phyloP scores from a whole-genome alignment of 2,113 vertebrate species.

The Gopherus flavomarginatus region DNA sequence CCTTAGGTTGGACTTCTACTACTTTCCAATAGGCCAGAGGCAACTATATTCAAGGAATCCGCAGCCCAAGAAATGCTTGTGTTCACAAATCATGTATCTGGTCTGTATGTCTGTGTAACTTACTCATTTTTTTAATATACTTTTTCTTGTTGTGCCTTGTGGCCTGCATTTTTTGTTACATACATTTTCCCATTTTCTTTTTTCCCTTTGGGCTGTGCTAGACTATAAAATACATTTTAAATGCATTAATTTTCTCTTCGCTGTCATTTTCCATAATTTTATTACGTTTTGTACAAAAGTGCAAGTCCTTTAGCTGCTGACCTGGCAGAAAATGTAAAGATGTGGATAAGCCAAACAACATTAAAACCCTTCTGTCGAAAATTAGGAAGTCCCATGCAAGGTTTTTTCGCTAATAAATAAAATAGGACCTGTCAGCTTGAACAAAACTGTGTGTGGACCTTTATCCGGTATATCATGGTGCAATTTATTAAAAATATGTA shows the following conservation, averaged over 20 bases:
- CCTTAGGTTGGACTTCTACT: neutral
- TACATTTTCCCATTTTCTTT: constrained; percentile 27
- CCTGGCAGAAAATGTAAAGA: constrained; percentile 50
- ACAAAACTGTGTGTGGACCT: neutral
- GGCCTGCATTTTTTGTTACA: neutral
- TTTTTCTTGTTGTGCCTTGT: neutral
- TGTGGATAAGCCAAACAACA: constrained; percentile 43
- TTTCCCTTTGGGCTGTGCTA: constrained; percentile 1
- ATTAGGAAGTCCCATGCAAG: constrained; percentile 51
- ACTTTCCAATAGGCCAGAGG: constrained; percentile 13
- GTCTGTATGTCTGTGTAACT: constrained; percentile 1
- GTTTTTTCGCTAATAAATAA: constrained; percentile 69
- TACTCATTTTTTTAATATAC: neutral
- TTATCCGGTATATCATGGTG: neutral
- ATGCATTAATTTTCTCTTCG: constrained; percentile 56
- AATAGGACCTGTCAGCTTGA: constrained; percentile 40
- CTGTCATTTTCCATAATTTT: constrained; percentile 65
- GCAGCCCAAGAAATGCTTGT: neutral
- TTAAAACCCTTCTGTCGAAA: constrained; percentile 56
- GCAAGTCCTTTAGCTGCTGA: constrained; percentile 57
- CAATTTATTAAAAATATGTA: constrained; percentile 44
- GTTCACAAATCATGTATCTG: constrained; percentile 9
- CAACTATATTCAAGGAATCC: neutral
- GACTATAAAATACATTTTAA: constrained; percentile 57
- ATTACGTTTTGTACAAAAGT: constrained; percentile 60